A percentile compares a stretch with the other conserved stretches of the same genome.
Conservation (phyloP, 2,888 invertebrate genomes). For the Doris montereyensis region DNA sequence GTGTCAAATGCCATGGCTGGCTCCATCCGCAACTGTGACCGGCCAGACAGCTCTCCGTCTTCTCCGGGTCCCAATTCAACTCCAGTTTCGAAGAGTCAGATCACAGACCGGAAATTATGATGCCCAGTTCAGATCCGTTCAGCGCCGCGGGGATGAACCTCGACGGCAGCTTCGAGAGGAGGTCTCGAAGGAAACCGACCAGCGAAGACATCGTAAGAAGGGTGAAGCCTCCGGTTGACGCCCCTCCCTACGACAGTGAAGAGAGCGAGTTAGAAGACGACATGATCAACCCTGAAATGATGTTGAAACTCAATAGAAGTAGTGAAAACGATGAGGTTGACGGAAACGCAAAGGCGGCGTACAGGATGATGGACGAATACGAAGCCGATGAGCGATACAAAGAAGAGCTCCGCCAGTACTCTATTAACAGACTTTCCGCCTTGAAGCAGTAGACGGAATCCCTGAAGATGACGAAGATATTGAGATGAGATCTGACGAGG, state of each 20-base stretch:
- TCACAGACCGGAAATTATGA: constrained; percentile 6
- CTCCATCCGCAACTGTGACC: constrained; percentile 32
- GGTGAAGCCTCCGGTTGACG: constrained; percentile 52
- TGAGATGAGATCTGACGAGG: constrained; percentile 37
- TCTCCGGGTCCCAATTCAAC: constrained; percentile 39
- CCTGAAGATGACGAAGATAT: constrained; percentile 40
- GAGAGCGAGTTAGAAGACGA: constrained; percentile 55
- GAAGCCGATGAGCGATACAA: background rate
- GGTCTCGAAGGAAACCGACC: constrained; percentile 61
- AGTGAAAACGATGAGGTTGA: constrained; percentile 34
- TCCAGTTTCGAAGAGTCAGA: constrained; percentile 42
- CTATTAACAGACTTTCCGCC: constrained; percentile 14
- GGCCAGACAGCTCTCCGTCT: constrained; percentile 37
- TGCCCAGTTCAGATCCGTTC: constrained; percentile 31
- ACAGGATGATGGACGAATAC: background rate
- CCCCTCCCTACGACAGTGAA: constrained; percentile 52
- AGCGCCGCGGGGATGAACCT: constrained; percentile 40
- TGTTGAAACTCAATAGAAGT: constrained; percentile 26
- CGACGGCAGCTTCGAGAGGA: constrained; percentile 43
- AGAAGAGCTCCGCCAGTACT: background rate
- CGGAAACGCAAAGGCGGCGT: constrained; percentile 24
- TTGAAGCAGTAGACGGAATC: constrained; percentile 36
- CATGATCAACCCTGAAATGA: constrained; percentile 54
- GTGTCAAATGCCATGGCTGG: too few relatives aligned
- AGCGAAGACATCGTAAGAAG: constrained; percentile 64